phyloP scores from a whole-genome alignment of 2,113 vertebrate genomes.

The Ctenomys sociabilis region DNA sequence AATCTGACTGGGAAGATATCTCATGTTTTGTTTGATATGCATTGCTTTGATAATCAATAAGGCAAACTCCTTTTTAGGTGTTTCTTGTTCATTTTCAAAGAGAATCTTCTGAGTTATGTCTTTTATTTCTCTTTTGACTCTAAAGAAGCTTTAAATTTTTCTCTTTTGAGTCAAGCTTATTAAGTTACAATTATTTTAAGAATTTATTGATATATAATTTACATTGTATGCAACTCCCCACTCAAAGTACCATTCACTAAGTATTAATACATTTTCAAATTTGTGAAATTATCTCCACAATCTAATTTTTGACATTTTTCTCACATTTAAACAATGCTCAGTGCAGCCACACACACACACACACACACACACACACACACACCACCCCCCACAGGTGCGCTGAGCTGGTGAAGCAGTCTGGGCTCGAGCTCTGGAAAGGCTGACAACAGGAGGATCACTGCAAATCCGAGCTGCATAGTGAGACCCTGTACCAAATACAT shows the following conservation, averaged over 20 bases:
- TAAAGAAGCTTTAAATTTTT: neutral
- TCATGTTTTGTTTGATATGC: neutral
- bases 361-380: no score
- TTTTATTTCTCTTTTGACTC: neutral
- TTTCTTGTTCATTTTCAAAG: neutral
- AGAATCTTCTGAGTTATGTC: neutral
- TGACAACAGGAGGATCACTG: no score
- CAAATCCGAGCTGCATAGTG: no score
- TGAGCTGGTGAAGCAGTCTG: no score
- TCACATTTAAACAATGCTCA: neutral
- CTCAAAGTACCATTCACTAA: neutral
- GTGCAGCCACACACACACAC: no score
- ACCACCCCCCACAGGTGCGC: no score
- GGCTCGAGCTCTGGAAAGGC: no score
- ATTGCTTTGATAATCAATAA: neutral
- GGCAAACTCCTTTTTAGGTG: neutral
- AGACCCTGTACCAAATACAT: no score
- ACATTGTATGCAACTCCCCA: neutral
- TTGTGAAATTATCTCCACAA: neutral
- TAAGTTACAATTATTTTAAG: neutral
- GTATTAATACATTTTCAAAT: neutral
- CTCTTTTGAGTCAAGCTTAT: slow-evolving; percentile 4
- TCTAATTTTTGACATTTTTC: slow-evolving; percentile 20
- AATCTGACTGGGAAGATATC: neutral
- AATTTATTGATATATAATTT: slow-evolving; percentile 22